Evolutionary conservation across 2,888 invertebrate genomes (phyloP).

Genomic region (Zhengitettix transpicula): DNA sequence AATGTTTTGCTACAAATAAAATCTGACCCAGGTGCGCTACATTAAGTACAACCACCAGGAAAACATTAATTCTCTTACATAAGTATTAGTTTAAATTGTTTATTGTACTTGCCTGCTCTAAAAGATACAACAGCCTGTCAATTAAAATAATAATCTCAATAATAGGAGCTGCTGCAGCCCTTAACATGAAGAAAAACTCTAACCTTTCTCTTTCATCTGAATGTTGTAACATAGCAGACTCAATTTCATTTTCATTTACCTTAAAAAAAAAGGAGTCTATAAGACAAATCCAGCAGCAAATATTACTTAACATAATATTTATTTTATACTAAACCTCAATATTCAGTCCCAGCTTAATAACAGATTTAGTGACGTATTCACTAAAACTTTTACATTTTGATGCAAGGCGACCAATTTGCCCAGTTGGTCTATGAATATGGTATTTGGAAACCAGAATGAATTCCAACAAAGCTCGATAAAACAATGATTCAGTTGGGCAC

Average conservation of each 20-base stretch:
- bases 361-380: slow-evolving; percentile 52
- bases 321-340: slow-evolving; percentile 21
- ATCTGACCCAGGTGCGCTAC: too few species aligned
- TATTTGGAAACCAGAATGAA: slow-evolving; percentile 31
- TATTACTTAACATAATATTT: neutral
- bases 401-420: slow-evolving; percentile 45
- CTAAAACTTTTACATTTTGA: slow-evolving; percentile 42
- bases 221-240: slow-evolving; percentile 16
- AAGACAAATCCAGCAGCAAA: neutral
- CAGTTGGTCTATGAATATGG: slow-evolving; percentile 25
- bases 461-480: slow-evolving; percentile 63
- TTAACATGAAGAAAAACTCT: slow-evolving; percentile 57
- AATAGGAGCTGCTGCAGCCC: slow-evolving; percentile 59
- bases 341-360: slow-evolving; percentile 39
- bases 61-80: too few species aligned
- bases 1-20: too few species aligned
- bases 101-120: slow-evolving; percentile 34
- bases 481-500: slow-evolving; percentile 45
- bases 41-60: too few species aligned
- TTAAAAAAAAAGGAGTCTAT: slow-evolving; percentile 5
- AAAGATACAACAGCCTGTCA: slow-evolving; percentile 62
- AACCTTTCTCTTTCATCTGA: slow-evolving; percentile 34
- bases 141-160: slow-evolving; percentile 67
- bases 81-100: too few species aligned
- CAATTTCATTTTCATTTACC: slow-evolving; percentile 26